Conservation (phyloP, 2,113 vertebrate species). For the Coreoperca whiteheadi region DNA sequence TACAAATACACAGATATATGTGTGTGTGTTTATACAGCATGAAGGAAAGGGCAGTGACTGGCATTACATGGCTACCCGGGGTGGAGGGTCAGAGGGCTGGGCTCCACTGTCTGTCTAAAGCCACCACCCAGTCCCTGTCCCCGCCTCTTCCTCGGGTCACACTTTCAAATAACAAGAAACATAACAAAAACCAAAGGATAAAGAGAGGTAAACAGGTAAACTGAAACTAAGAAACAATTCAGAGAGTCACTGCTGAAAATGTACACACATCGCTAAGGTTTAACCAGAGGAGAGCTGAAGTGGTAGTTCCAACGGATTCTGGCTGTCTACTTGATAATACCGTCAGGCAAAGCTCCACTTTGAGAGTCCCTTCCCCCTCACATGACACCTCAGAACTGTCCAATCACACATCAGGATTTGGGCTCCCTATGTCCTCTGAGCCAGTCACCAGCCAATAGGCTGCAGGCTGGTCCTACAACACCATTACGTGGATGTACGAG, state of each 20-base stretch:
- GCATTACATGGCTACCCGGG: slow-evolving; percentile 84
- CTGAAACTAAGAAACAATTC: slow-evolving; percentile 84
- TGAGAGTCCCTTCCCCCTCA: slow-evolving; percentile 74
- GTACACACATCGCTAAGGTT: slow-evolving; percentile 88
- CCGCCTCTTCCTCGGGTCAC: slow-evolving; percentile 82
- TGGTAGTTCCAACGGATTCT: slow-evolving; percentile 84
- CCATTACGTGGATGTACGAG: slow-evolving; percentile 48
- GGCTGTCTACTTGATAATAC: slow-evolving; percentile 79
- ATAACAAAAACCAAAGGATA: slow-evolving; percentile 72
- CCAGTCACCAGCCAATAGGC: slow-evolving; percentile 55
- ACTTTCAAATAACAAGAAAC: slow-evolving; percentile 80
- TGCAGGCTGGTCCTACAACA: slow-evolving; percentile 48
- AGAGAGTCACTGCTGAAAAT: slow-evolving; percentile 88
- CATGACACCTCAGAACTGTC: slow-evolving; percentile 81
- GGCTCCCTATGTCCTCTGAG: slow-evolving; percentile 52
- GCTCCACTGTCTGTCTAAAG: slow-evolving; percentile 79
- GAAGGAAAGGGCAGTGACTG: slow-evolving; percentile 89
- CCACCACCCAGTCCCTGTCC: slow-evolving; percentile 78
- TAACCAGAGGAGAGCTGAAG: slow-evolving; percentile 83
- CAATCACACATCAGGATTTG: slow-evolving; percentile 75
- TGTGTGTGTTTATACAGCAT: slow-evolving; percentile 88
- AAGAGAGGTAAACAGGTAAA: slow-evolving; percentile 81
- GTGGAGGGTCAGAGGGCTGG: slow-evolving; percentile 76
- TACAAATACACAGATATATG: slow-evolving; percentile 92
- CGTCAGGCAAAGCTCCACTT: slow-evolving; percentile 77